phyloP scores from a whole-genome alignment of 2,888 invertebrate species.

The Platycheirus rosarum region DNA sequence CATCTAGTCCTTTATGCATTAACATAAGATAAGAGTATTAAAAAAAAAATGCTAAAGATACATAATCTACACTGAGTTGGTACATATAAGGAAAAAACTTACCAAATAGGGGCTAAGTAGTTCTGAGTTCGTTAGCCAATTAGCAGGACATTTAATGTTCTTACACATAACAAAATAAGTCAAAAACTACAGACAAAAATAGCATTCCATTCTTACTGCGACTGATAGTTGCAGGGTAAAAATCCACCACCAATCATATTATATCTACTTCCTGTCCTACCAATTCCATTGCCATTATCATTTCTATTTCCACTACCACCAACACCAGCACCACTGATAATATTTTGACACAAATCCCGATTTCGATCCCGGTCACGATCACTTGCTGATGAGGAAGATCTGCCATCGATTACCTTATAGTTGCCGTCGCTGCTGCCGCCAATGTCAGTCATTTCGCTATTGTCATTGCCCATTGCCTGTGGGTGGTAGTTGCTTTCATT shows the following conservation, averaged over 20 bases:
- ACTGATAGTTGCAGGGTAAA: constrained; percentile 75
- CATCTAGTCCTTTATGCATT: no score
- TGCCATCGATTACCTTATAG: constrained; percentile 2
- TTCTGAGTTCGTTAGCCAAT: no score
- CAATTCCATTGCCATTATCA: constrained; percentile 51
- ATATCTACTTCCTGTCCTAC: constrained; percentile 61
- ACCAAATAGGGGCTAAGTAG: no score
- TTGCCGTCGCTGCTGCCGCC: constrained; percentile 33
- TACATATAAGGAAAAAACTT: no score
- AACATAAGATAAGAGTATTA: no score
- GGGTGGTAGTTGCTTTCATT: constrained; percentile 67
- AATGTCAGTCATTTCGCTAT: constrained; percentile 36
- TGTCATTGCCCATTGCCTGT: constrained; percentile 63
- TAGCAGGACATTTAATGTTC: no score
- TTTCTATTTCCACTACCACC: constrained; percentile 51
- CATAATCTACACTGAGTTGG: no score
- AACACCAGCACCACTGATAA: constrained; percentile 36
- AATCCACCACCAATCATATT: constrained; percentile 75
- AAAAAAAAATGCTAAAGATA: no score
- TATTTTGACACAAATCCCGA: constrained; percentile 49
- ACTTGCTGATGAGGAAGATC: constrained; percentile 53
- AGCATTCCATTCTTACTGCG: constrained; percentile 75
- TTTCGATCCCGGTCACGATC: constrained; percentile 10
- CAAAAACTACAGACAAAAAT: neutral
- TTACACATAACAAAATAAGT: neutral